Evolutionary conservation across 1,140 invertebrate species (phyloP).

Genomic region (Heterodera schachtii): DNA sequence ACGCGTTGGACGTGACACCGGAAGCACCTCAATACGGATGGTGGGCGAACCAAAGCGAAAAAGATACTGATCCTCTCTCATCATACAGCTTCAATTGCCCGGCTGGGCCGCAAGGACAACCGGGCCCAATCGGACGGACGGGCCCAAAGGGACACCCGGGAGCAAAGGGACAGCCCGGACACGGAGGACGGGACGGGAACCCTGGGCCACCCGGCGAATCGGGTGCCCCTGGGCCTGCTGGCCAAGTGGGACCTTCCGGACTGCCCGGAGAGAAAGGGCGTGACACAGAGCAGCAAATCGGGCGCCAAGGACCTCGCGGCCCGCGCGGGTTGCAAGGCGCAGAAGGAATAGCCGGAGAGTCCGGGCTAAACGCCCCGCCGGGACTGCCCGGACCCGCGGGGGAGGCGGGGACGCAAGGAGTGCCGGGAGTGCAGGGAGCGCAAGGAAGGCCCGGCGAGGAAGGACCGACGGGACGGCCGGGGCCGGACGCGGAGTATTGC

Average conservation of each 20-base stretch:
- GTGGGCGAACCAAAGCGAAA: constrained; percentile 1
- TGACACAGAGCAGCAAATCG: constrained; percentile 24
- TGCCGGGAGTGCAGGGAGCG: constrained; percentile 23
- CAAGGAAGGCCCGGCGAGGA: constrained; percentile 29
- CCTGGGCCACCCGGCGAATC: constrained; percentile 50
- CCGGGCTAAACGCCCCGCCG: not conserved
- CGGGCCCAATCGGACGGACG: constrained; percentile 59
- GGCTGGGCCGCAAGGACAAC: constrained; percentile 53
- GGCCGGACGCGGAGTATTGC: constrained; percentile 40
- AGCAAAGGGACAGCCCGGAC: constrained; percentile 54
- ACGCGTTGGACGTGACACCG: constrained; percentile 54
- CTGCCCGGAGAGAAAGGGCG: constrained; percentile 30
- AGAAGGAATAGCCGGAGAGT: constrained; percentile 28
- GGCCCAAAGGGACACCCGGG: constrained; percentile 58
- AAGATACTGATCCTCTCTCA: not conserved
- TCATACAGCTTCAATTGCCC: constrained; percentile 52
- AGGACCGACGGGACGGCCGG: constrained; percentile 27
- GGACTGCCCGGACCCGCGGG: constrained; percentile 33
- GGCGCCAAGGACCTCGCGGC: constrained; percentile 25
- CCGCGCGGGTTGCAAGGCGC: constrained; percentile 23
- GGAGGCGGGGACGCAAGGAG: constrained; percentile 20
- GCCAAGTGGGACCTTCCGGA: constrained; percentile 56
- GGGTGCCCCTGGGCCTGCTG: constrained; percentile 47
- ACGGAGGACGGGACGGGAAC: constrained; percentile 56
- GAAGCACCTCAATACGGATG: constrained; percentile 44